Percentiles rank a stretch among this genome's conserved stretches.
Evolutionary conservation across 2,888 invertebrate species (phyloP).

Genomic region (Galeopsomyia nigrocyanea): DNA sequence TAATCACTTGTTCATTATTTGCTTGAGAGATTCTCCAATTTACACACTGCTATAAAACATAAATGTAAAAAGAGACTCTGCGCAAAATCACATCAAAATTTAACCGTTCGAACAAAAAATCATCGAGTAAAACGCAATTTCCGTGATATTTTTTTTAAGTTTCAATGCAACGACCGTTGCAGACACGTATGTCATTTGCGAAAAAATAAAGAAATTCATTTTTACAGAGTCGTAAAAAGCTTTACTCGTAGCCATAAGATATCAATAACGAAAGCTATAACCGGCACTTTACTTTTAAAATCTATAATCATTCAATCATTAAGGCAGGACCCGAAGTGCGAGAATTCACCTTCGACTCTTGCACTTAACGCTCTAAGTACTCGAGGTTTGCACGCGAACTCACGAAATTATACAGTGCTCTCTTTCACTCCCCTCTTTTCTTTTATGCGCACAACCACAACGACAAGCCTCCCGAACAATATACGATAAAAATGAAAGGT

Average conservation of each 20-base stretch:
- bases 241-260: too few species aligned
- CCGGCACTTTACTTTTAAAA: conserved; percentile 26
- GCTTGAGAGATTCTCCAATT: too few species aligned
- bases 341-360: conserved; percentile 7
- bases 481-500: neutral
- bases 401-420: conserved; percentile 36
- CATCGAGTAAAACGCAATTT: neutral
- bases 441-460: neutral
- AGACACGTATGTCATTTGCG: too few species aligned
- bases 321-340: conserved; percentile 8
- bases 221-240: too few species aligned
- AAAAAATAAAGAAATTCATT: too few species aligned
- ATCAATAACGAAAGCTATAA: neutral
- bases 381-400: conserved; percentile 20
- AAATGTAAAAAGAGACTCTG: too few species aligned
- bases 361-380: conserved; percentile 34
- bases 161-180: too few species aligned
- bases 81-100: neutral
- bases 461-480: neutral
- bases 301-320: conserved; percentile 42
- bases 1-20: too few species aligned
- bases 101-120: neutral
- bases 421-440: neutral
- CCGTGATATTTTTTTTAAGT: too few species aligned
- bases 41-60: too few species aligned